Evolutionary conservation across 2,113 vertebrate genomes (phyloP).

Genomic region (Scomber japonicus): DNA sequence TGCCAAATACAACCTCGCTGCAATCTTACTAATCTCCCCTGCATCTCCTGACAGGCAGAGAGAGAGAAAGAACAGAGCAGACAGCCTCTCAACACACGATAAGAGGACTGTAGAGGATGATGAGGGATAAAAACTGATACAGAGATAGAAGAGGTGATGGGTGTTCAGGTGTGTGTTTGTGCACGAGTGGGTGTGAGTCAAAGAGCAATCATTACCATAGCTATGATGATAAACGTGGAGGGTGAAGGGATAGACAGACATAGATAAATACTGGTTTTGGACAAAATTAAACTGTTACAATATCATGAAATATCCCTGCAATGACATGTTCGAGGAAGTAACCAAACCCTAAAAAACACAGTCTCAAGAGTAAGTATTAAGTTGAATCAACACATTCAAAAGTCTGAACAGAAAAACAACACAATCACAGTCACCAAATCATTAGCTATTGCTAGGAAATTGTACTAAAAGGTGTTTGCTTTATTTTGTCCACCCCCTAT

Average conservation of each 20-base stretch:
- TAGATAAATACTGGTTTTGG: neutral
- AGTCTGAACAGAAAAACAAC: neutral
- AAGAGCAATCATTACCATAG: slow-evolving; percentile 35
- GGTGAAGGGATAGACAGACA: neutral
- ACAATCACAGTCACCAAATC: neutral
- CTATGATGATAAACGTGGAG: neutral
- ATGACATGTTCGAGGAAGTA: neutral
- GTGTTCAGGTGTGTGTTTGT: slow-evolving; percentile 4
- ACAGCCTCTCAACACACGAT: slow-evolving; percentile 55
- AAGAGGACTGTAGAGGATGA: slow-evolving; percentile 57
- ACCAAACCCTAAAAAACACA: neutral
- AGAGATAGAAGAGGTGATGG: slow-evolving; percentile 38
- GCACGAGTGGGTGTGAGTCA: slow-evolving; percentile 3
- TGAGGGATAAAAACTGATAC: slow-evolving; percentile 64
- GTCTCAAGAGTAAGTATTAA: neutral
- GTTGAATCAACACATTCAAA: neutral
- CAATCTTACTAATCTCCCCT: slow-evolving; percentile 55
- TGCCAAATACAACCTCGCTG: slow-evolving; percentile 54
- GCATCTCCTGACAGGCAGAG: slow-evolving; percentile 44
- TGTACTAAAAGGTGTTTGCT: neutral
- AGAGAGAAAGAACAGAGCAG: slow-evolving; percentile 32
- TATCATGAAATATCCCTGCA: slow-evolving; percentile 1
- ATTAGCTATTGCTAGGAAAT: neutral
- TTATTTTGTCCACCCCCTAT: slow-evolving; percentile 8
- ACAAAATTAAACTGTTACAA: neutral